Base-by-base conservation (phyloP, 2,888 invertebrate genomes). In the Trichogramma evanescens region DNA sequence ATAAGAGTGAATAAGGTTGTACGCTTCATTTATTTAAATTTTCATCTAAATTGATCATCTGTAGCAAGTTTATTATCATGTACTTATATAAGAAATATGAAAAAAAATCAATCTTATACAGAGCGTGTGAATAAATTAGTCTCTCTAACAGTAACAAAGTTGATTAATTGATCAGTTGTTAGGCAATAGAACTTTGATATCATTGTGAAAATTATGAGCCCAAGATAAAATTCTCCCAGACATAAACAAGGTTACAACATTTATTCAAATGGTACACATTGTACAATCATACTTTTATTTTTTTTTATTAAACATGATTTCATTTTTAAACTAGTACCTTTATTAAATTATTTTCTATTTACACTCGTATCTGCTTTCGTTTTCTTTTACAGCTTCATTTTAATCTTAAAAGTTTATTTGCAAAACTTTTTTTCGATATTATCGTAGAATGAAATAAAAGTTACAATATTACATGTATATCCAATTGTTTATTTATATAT, bases 291-390 rank as follows among this genome's bases (percentile, higher is more conserved):
- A 48, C 39, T 2, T 42, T 44, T 50, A 49, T 45, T 7, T 45
- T 61, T 61, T 13, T 58, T 56, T 50, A 59, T 60, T 61, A 13
- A 61, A 63, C 54, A 52, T 54, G 56, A 59, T 51, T 62, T 62
- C 40, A 26, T 48, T 56, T 61, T 69, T 68, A 72, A 71, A 71
- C 73, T 74, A 74, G 74, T 74, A 76, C 72, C 72, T 71, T 74
- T 70, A 67, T 73, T 68, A 66, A 70, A 69, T 72, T 68, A 26
- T 26, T 69, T 58, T 70, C 71, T 74, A 75, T 74, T 69, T 74
- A 75, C 74, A 75, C 68, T 71, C 67, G 26, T 57, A 59, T 59
- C 64, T 62, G 64, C 62, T 70, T 67, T 67, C 65, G 64, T 60
- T 62, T 64, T 59, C 39, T 38, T 40, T 60, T 58, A 62, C 42